Evolutionary conservation across 1,140 invertebrate genomes (phyloP), one percentile per base, ranked within the genome.

Genomic region (Agrilus planipennis): DNA sequence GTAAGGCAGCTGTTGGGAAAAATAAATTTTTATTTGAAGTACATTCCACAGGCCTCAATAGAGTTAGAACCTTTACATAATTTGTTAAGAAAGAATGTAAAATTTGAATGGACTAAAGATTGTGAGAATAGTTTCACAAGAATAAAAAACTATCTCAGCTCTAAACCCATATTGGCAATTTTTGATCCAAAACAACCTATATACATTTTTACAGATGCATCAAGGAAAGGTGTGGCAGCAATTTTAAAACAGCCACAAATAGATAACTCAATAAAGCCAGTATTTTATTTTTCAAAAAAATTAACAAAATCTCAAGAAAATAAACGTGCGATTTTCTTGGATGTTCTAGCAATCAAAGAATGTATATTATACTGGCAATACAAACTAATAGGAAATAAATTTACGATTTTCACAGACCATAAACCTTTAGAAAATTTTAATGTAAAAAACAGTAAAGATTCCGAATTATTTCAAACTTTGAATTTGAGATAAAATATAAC

Each of bases 371-470:
- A 44, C 62, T 16, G 39, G 36, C 32, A 45, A 47, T 14, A 35
- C 57, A 16, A 44, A 49, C 20, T 53, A 51, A 40, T 34, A 45
- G n/a, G n/a, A n/a, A n/a, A n/a, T n/a, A n/a, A n/a, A n/a, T n/a
- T n/a, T n/a, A n/a, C n/a, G n/a, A n/a, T n/a, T n/a, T n/a, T n/a
- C n/a, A n/a, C n/a, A n/a, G n/a, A n/a, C n/a, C n/a, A n/a, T n/a
- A n/a, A n/a, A 46, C 46, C 17, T 64, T 58, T 54, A n/a, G n/a
- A n/a, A n/a, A n/a, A n/a, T 14, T 64, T 12, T 58, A 63, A 46
- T 47, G 34, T 20, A 50, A 46, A 16, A 35, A 35, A 6, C 6
- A 20, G 9, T 18, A 19, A 17, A 35, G 20, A 7, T 16, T n/a
- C 10, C 3, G 9, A 16, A 38, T n/a, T 23, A 15, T 38, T 38